A percentile compares a stretch with the other conserved stretches of the same genome.
These are phyloP conservation scores for Megaceryle maxima DNA, from an alignment of 2,113 vertebrate genomes.

Conservation along the genomic window DNA sequence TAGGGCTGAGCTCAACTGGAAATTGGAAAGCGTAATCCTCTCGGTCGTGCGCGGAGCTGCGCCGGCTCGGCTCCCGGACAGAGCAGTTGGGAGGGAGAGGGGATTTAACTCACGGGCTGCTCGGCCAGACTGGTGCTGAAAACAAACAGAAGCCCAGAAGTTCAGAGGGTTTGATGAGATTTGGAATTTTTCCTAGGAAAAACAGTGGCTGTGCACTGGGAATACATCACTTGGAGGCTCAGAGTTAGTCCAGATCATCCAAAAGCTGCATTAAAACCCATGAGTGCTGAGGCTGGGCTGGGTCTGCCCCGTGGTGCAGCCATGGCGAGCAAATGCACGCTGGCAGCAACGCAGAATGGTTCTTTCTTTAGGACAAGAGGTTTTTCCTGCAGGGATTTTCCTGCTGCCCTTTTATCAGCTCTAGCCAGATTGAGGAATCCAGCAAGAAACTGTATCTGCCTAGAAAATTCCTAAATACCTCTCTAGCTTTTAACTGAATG, in stretches of 20 bases:
- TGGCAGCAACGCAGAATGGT: not conserved
- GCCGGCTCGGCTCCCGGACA: accelerated
- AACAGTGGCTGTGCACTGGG: not conserved
- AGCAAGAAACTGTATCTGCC: not conserved
- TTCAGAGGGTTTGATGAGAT: not conserved
- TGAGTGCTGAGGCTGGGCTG: not conserved
- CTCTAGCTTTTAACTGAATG: not conserved
- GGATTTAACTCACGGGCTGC: not conserved
- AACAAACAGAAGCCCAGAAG: not conserved
- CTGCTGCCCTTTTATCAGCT: constrained; percentile 5
- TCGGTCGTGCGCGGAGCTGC: accelerated
- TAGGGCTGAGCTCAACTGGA: not conserved
- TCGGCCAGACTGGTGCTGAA: not conserved
- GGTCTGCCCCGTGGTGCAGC: accelerated
- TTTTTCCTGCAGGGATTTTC: not conserved
- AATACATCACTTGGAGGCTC: not conserved
- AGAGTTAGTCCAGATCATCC: not conserved
- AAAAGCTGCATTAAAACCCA: accelerated
- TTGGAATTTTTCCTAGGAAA: not conserved
- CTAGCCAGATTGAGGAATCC: not conserved
- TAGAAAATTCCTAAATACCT: not conserved
- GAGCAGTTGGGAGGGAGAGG: not conserved
- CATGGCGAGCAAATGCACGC: not conserved
- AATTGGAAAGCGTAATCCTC: not conserved
- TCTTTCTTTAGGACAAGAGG: not conserved